Percentiles rank a stretch among this genome's conserved stretches.
Conservation (phyloP, 1,140 invertebrate genomes). For the Leptinotarsa texana region DNA sequence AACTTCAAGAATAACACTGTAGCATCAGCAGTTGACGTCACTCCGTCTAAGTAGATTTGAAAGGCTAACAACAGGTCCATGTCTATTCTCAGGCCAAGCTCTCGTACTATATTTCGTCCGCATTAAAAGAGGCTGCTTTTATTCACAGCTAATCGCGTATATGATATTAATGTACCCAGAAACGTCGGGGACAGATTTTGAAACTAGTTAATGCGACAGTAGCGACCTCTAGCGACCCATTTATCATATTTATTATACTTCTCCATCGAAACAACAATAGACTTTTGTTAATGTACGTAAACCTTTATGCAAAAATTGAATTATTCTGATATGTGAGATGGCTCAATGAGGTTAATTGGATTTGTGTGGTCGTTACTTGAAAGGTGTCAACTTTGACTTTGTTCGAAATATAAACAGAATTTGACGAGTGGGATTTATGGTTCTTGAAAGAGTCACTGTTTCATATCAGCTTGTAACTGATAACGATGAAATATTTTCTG, state of each 20-base stretch:
- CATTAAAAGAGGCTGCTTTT: conserved; percentile 46
- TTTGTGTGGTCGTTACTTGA: no score
- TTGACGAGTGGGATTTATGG: no score
- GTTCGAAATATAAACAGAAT: no score
- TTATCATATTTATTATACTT: conserved; percentile 51
- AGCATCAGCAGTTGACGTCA: no score
- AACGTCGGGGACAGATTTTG: conserved; percentile 52
- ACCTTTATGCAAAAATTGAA: conserved; percentile 44
- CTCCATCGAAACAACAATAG: conserved; percentile 47
- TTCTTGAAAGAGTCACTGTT: no score
- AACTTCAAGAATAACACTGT: no score
- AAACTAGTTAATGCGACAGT: conserved; percentile 53
- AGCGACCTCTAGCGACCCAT: conserved; percentile 49
- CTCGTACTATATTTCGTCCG: conserved; percentile 40
- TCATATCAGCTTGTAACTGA: no score
- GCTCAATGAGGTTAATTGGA: no score
- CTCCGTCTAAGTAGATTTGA: no score
- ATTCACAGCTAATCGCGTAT: conserved; percentile 54
- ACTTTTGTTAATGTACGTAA: conserved; percentile 47
- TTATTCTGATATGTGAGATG: background rate
- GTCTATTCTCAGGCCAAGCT: background rate
- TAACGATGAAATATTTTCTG: no score
- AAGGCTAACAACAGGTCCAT: no score
- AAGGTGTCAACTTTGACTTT: no score
- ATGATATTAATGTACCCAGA: conserved; percentile 53